Evolutionary conservation across 2,888 invertebrate genomes (phyloP).

Genomic region (Eupithecia abbreviata): DNA sequence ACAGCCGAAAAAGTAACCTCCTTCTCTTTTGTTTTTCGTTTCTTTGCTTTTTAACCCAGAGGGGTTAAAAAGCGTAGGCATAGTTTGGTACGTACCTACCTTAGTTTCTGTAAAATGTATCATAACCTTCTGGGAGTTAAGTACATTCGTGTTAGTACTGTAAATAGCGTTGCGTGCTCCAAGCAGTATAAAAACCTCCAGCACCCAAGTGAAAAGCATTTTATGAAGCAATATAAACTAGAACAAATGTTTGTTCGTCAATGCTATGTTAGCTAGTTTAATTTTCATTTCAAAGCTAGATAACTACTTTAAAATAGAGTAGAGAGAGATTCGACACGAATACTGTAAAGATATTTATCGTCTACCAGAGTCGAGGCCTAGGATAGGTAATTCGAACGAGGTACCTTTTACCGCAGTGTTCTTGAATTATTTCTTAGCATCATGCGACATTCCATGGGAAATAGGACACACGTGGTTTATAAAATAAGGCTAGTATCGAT

Average conservation of each 20-base stretch:
- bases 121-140: neutral
- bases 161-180: conserved; percentile 60
- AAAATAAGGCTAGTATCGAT: conserved; percentile 19
- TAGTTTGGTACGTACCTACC: too few species aligned
- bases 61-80: neutral
- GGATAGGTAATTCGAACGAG: neutral
- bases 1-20: too few species aligned
- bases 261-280: conserved; percentile 40
- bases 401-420: conserved; percentile 7
- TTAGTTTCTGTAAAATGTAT: neutral
- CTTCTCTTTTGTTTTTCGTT: too few species aligned
- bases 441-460: conserved; percentile 31
- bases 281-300: conserved; percentile 29
- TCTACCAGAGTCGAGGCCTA: neutral
- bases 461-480: conserved; percentile 22
- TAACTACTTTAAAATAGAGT: neutral
- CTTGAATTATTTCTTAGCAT: conserved; percentile 31
- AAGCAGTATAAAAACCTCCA: conserved; percentile 56
- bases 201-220: conserved; percentile 58
- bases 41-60: too few species aligned
- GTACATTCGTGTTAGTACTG: conserved; percentile 53
- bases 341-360: neutral
- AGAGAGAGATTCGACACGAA: neutral
- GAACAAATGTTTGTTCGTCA: conserved; percentile 53
- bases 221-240: conserved; percentile 59